These are phyloP conservation scores for Actinernus sp. DNA, from an alignment of 92 coral and sea anemone species.

Conservation along the genomic window DNA sequence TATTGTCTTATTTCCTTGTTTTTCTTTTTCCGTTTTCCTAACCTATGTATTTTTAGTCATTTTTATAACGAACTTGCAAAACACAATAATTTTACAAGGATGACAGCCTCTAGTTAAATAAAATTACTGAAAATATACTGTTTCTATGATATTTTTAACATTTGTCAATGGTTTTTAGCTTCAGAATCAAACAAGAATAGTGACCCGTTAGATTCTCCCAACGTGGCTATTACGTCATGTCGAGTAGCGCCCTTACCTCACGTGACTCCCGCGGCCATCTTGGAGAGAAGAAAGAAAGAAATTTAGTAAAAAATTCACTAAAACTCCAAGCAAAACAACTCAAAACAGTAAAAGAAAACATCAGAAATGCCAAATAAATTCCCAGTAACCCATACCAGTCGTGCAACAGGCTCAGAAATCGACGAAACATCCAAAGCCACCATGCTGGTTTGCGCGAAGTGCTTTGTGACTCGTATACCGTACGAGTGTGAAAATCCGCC, in stretches of 20 bases:
- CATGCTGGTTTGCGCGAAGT: not conserved
- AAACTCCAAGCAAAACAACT: slow-evolving; percentile 20
- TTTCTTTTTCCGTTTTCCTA: too few relatives aligned
- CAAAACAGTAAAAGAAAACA: slow-evolving; percentile 20
- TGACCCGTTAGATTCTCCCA: slow-evolving; percentile 74
- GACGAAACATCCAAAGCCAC: not conserved
- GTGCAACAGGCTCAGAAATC: not conserved
- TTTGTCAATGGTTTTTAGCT: too few relatives aligned
- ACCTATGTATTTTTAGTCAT: too few relatives aligned
- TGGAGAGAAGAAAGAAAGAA: slow-evolving; percentile 59
- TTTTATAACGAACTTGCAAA: too few relatives aligned
- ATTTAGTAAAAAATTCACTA: slow-evolving; percentile 34
- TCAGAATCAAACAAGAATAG: too few relatives aligned
- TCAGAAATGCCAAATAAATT: slow-evolving; percentile 40
- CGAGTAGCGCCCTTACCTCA: slow-evolving; percentile 28
- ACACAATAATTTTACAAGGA: too few relatives aligned
- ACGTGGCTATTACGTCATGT: slow-evolving; percentile 63
- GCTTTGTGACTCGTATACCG: not conserved
- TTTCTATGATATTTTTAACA: too few relatives aligned
- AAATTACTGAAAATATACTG: too few relatives aligned
- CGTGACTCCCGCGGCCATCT: slow-evolving; percentile 92
- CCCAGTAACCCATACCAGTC: slow-evolving; percentile 13
- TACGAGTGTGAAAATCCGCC: not conserved
- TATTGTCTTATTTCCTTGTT: too few relatives aligned
- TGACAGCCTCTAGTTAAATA: too few relatives aligned